A percentile compares a stretch with the other conserved stretches of the same genome.
Conservation (phyloP, 2,113 vertebrate species). For the Zeus faber region DNA sequence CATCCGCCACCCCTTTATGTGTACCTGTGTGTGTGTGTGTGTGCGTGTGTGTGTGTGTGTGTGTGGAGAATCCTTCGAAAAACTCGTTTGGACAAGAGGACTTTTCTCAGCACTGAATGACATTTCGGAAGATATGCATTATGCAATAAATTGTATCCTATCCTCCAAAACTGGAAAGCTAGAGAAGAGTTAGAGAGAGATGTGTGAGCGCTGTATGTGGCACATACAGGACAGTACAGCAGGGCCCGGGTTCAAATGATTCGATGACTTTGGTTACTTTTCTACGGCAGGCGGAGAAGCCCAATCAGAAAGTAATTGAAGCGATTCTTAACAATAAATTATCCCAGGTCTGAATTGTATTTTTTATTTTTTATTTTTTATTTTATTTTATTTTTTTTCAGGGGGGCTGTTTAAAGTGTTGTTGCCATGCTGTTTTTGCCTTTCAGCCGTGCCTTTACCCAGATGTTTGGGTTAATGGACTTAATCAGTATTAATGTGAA, state of each 20-base stretch:
- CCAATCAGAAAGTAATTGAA: constrained; percentile 53
- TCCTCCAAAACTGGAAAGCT: constrained; percentile 79
- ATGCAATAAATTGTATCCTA: constrained; percentile 61
- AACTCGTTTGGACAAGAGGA: constrained; percentile 59
- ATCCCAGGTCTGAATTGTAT: constrained; percentile 53
- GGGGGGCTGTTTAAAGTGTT: constrained; percentile 57
- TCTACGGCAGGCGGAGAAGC: constrained; percentile 34
- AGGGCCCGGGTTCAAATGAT: constrained; percentile 56
- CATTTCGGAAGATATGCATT: constrained; percentile 75
- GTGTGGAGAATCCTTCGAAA: constrained; percentile 58
- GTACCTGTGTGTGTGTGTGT: constrained; percentile 35
- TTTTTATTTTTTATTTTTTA: no score
- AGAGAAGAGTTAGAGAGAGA: constrained; percentile 55
- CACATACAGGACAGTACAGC: no score
- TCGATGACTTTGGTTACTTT: constrained; percentile 40
- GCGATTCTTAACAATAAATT: constrained; percentile 57
- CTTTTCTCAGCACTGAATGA: constrained; percentile 71
- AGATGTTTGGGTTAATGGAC: constrained; percentile 57
- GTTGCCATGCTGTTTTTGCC: constrained; percentile 50
- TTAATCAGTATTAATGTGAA: constrained; percentile 76
- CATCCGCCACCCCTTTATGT: constrained; percentile 17
- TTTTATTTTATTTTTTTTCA: no score
- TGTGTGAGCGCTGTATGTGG: constrained; percentile 69
- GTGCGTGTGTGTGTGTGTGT: constrained; percentile 38
- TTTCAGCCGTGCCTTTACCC: constrained; percentile 51